Base-by-base conservation (phyloP, 2,797 vertebrate genomes). In the Forpus xanthops region DNA sequence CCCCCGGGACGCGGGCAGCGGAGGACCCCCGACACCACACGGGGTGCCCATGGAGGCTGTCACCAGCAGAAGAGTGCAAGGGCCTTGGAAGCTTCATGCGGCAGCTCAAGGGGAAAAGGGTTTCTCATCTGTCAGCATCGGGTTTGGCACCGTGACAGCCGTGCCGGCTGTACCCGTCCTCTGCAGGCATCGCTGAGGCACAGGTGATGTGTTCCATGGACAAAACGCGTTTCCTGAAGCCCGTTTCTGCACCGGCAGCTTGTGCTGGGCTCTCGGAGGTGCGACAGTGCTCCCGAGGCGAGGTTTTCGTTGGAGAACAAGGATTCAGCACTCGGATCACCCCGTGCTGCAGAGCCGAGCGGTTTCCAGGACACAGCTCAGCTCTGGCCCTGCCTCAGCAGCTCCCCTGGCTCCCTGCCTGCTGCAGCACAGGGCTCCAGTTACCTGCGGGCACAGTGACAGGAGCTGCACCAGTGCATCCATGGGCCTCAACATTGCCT, bases 161-260 rank as follows among this genome's bases (percentile, higher is more conserved):
- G 1, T 20, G 3, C 8, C 1, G 7, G 50, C 60, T 27, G 25
- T 1, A 15, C 2, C 0, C 44, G 83, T 53, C 21, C 88, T 71
- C 50, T 55, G 37, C 1, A 1, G 80, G 45, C 1, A 1, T 16
- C 3, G 0, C 30, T 1, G 0, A 52, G 56, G 41, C 21, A 4
- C 1, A 1, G 19, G 4, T 19, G 77, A 44, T 3, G 8, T 10
- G 0, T 71, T 50, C 28, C 2, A 0, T 1, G 4, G 23, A 10
- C 3, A 4, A 19, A 12, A 11, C 1, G 0, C 1, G 0, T 56
- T 71, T 31, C 53, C 23, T 37, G 5, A 3, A 5, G 11, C 35
- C 20, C 3, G 0, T 33, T 41, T 33, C 31, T 67, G 18, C 31
- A 3, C 15, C 15, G 9, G 73, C 33, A 68, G 44, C 61, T 25